Evolutionary conservation across 1,140 invertebrate species (phyloP), one percentile per base, ranked within the genome.

Genomic region (Zophobas atratus): DNA sequence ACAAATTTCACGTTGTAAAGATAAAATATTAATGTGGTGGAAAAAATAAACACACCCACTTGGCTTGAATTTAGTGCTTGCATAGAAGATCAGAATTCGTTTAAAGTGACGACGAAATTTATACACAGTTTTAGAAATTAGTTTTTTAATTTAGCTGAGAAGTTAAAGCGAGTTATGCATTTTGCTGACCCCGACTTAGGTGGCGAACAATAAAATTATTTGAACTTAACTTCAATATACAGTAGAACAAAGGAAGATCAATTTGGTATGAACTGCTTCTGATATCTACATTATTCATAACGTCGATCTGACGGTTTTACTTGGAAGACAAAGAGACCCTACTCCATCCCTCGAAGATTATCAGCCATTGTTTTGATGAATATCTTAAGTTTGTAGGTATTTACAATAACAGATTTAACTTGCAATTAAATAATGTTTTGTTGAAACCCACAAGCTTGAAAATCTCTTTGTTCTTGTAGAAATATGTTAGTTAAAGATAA

Each of bases 241-340:
- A 36, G 34, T 36, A 20, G 32, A 60, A 60, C 56, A 60, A 60
- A 60, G 56, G 3, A 60, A 60, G 36, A 60, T 39, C 56, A 60
- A 60, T 60, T 60, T 60, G 56, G 36, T 60, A 60, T 39, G 56
- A 35, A 60, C 56, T 39, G 56, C 38, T 60, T 36, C 35, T 60
- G 38, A 20, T 20, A 20, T 20, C 56, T 3, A 60, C 33, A 60
- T 60, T 60, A 60, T 60, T 60, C 56, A 60, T 33, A 60, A 60
- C 38, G 36, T 60, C 56, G 35, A 39, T 60, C 56, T 60, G 56
- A 33, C 56, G 35, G 3, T 35, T 60, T 60, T 35, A 35, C 2
- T 60, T 60, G 2, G 56, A 36, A 60, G 38, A 60, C 56, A 60
- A 60, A 60, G 56, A 36, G 20, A 20, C 20, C 36, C 35, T 60